Evolutionary conservation across 1,140 invertebrate genomes (phyloP), one percentile per base, ranked within the genome.

Genomic region (Diplogasteroides magnus): DNA sequence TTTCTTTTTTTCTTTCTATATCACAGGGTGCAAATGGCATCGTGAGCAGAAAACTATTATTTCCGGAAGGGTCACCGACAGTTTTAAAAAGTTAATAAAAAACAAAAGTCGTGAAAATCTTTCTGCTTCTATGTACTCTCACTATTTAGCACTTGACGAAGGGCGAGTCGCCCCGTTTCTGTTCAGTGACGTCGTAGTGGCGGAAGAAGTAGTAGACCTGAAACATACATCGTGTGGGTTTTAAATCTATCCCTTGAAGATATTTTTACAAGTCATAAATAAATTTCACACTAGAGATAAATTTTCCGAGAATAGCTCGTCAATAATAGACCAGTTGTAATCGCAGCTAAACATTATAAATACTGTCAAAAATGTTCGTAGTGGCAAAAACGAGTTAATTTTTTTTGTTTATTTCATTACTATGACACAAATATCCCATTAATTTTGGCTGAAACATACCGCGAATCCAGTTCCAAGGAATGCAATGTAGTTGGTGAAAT

Each of bases 401-500:
- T 11, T 11, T 19, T 6, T 11, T 48, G 19, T 19, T 48, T 19
- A 48, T 48, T 11, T 19, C 37, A 48, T 6, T n/a, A n/a, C n/a
- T n/a, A n/a, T n/a, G n/a, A n/a, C n/a, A n/a, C n/a, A n/a, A n/a
- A n/a, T n/a, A n/a, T n/a, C n/a, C n/a, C n/a, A n/a, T n/a, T n/a
- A n/a, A n/a, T n/a, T n/a, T n/a, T n/a, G n/a, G n/a, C n/a, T n/a
- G n/a, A n/a, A n/a, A n/a, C n/a, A n/a, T n/a, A n/a, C n/a, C n/a
- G n/a, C n/a, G n/a, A n/a, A 15, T 62, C 0, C 23, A 55, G 23
- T 29, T 25, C 19, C 1, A 28, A 55, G 23, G 55, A 19, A 1
- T 14, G 15, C 15, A 2, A 2, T 58, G 48, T 56, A 74, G 31
- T 75, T 75, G 23, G 70, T 58, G 23, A 75, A 11, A 23, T 58